Evolutionary conservation across 2,113 vertebrate species (phyloP), one percentile per base, ranked within the genome.

Genomic region (Sander vitreus): DNA sequence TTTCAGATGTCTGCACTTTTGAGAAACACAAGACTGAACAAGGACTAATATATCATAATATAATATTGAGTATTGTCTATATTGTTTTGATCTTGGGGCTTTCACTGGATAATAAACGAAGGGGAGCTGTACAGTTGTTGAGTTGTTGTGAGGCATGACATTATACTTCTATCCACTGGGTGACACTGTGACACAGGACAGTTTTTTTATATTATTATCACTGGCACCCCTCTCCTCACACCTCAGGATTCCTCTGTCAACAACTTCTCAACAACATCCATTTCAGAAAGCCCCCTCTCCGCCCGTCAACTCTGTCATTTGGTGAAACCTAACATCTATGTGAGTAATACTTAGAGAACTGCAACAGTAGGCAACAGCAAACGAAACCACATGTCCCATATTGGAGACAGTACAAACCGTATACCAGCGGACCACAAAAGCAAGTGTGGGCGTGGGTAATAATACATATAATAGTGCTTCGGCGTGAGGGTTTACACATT

Each of bases 401-500:
- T 33, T 18, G 51, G 67, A 78, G 80, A 90, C 85, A n/a, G 50
- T 73, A 83, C 81, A 68, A 73, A 72, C 64, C 25, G 75, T 60
- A 62, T 73, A 84, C 73, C 88, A 89, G 90, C 86, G 13, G 87
- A 90, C n/a, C 86, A 89, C 89, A 27, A 88, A 92, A 90, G 89
- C 88, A 89, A 74, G 81, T 79, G 73, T 76, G 60, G 23, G 48
- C 70, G 76, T 76, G 88, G 83, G 66, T 67, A 63, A 84, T 94
- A 94, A 95, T 93, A 95, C 92, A 93, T 10, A 39, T 39, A 10
- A 39, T 86, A 75, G 74, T 86, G 86, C 76, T 75, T 80, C 83
- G 30, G 67, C 88, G 80, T 84, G 69, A 76, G 50, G 72, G 65
- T 80, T 77, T 80, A 81, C 84, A 80, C 75, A 30, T 30, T 75